Conservation (phyloP, 1,140 invertebrate species). For the Drosophila trapezifrons region DNA sequence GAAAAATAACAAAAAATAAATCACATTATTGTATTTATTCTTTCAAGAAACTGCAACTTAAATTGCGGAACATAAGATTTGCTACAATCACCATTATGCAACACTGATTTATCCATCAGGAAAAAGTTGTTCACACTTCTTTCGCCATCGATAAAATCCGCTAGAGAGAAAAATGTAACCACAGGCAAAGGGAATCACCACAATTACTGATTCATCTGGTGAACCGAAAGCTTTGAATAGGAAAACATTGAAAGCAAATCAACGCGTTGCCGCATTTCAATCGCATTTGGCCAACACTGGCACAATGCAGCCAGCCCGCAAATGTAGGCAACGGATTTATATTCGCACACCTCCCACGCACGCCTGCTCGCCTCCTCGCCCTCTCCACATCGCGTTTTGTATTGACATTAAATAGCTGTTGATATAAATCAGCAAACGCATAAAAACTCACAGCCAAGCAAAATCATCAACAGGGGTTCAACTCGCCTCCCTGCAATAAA, state of each 20-base stretch:
- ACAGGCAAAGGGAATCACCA: slow-evolving; percentile 25
- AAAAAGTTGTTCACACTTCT: neutral
- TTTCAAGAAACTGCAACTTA: too few relatives aligned
- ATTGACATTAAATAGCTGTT: slow-evolving; percentile 80
- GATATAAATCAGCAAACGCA: slow-evolving; percentile 71
- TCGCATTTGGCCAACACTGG: slow-evolving; percentile 35
- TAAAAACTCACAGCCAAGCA: slow-evolving; percentile 47
- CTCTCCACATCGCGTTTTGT: slow-evolving; percentile 12
- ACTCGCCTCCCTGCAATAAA: slow-evolving; percentile 65
- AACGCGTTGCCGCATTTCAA: slow-evolving; percentile 48
- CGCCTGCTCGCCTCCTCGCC: neutral
- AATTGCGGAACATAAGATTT: neutral
- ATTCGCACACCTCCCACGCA: slow-evolving; percentile 1
- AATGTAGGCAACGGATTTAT: slow-evolving; percentile 65
- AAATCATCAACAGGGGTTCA: slow-evolving; percentile 49
- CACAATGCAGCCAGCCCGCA: slow-evolving; percentile 47
- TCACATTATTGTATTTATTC: too few relatives aligned
- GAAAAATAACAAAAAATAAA: too few relatives aligned
- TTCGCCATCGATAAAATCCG: neutral
- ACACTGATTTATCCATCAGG: neutral
- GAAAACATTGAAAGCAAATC: slow-evolving; percentile 29
- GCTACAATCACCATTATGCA: neutral
- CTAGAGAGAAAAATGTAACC: slow-evolving; percentile 16
- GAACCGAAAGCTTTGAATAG: slow-evolving; percentile 36
- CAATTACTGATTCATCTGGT: slow-evolving; percentile 26